Conservation (phyloP, 2,888 invertebrate species). For the Caenorhabditis drosophilae region DNA sequence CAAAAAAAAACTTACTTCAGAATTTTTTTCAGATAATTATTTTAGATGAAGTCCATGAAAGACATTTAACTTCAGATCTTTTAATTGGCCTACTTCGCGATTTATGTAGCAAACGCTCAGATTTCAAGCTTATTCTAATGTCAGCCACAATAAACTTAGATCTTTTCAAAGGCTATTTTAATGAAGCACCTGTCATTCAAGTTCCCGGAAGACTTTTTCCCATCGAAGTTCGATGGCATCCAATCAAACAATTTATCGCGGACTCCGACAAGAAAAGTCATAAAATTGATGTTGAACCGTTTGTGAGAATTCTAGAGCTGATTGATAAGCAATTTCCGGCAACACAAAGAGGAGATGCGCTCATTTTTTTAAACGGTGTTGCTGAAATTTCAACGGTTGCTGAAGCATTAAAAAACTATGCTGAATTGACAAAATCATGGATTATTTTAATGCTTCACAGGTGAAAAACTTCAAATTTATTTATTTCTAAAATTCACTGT, state of each 20-base stretch:
- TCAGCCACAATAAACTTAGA: slow-evolving; percentile 97
- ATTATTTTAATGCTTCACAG: slow-evolving; percentile 87
- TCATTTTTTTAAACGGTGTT: slow-evolving; percentile 86
- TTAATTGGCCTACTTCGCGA: slow-evolving; percentile 92
- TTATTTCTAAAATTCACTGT: no score
- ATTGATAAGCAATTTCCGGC: slow-evolving; percentile 87
- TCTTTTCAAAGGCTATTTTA: slow-evolving; percentile 89
- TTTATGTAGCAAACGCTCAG: slow-evolving; percentile 74
- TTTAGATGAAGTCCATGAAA: slow-evolving; percentile 94
- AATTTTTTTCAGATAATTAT: slow-evolving; percentile 83
- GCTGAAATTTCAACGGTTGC: slow-evolving; percentile 68
- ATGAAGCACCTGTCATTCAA: slow-evolving; percentile 83
- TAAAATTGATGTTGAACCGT: slow-evolving; percentile 89
- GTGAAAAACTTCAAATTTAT: no score
- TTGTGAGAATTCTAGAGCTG: slow-evolving; percentile 86
- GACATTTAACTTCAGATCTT: slow-evolving; percentile 92
- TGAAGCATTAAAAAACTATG: slow-evolving; percentile 76
- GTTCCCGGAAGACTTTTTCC: slow-evolving; percentile 93
- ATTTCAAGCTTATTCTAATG: slow-evolving; percentile 90
- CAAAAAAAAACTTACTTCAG: no score
- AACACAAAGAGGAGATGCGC: slow-evolving; percentile 87
- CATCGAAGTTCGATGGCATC: slow-evolving; percentile 86
- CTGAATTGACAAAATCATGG: slow-evolving; percentile 82
- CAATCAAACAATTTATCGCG: slow-evolving; percentile 71
- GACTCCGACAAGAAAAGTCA: slow-evolving; percentile 74